Evolutionary conservation across 2,888 invertebrate species (phyloP).

Genomic region (Uloborus plumipes): DNA sequence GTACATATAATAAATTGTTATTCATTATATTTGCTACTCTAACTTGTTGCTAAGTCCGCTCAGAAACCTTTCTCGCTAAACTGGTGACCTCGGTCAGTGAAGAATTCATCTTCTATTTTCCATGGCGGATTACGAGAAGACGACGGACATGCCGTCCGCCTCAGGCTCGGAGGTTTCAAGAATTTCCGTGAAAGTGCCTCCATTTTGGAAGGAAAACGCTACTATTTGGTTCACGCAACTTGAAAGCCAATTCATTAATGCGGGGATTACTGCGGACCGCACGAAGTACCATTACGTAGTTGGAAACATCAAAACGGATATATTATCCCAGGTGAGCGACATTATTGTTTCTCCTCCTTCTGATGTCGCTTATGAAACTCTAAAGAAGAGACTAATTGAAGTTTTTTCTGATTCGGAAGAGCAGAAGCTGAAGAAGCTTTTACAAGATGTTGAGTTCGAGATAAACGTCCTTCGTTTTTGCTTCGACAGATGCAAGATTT

Average conservation of each 20-base stretch:
- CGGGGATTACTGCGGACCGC: background rate
- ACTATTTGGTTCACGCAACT: background rate
- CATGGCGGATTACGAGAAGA: background rate
- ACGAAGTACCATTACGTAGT: background rate
- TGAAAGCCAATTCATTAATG: background rate
- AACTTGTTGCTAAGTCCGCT: too few relatives aligned
- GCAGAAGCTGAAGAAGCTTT: background rate
- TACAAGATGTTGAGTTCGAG: background rate
- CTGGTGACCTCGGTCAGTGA: too few relatives aligned
- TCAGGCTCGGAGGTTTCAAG: background rate
- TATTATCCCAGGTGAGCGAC: conserved; percentile 5
- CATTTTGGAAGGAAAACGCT: background rate
- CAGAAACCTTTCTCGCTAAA: too few relatives aligned
- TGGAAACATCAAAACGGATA: conserved; percentile 5
- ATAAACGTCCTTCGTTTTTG: background rate
- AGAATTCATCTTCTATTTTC: too few relatives aligned
- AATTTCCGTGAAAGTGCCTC: background rate
- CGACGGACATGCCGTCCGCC: background rate
- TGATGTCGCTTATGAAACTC: background rate
- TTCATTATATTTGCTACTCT: too few relatives aligned
- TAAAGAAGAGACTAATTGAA: background rate
- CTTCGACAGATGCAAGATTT: background rate
- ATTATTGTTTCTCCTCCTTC: conserved; percentile 3
- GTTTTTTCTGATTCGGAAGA: background rate
- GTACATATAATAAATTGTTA: too few relatives aligned